phyloP scores from a whole-genome alignment of 2,888 invertebrate species.

The Colletes collaris region DNA sequence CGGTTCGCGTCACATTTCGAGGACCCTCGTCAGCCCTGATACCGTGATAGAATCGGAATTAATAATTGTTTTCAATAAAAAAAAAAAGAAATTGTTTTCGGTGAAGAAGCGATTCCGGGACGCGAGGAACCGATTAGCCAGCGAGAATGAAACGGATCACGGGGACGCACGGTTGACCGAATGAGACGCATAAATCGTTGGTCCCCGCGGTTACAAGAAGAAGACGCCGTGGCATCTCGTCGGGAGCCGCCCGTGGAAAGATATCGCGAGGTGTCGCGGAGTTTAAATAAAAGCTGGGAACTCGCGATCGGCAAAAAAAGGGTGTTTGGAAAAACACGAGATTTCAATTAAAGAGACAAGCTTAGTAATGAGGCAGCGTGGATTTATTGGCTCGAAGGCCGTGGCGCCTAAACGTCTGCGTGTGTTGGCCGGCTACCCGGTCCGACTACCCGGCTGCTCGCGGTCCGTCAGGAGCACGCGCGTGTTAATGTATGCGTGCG shows the following conservation, averaged over 20 bases:
- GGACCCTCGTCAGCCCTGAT: too few species aligned
- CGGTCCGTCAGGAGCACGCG: constrained; percentile 60
- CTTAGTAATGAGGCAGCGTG: constrained; percentile 84
- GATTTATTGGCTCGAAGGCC: constrained; percentile 78
- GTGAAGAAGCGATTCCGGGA: constrained; percentile 21
- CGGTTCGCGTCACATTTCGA: too few species aligned
- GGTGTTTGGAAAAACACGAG: constrained; percentile 84
- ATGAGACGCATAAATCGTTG: constrained; percentile 57
- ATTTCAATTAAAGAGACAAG: constrained; percentile 87
- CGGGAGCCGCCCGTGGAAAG: constrained; percentile 48
- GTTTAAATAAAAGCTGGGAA: constrained; percentile 74
- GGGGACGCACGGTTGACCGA: constrained; percentile 14
- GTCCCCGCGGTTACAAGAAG: neutral
- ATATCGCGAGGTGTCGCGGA: constrained; percentile 76
- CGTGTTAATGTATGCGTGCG: constrained; percentile 68
- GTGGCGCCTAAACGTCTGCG: constrained; percentile 75
- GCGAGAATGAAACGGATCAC: constrained; percentile 40
- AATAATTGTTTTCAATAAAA: too few species aligned
- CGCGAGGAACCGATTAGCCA: constrained; percentile 49
- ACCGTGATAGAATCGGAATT: too few species aligned
- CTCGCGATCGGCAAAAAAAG: constrained; percentile 63
- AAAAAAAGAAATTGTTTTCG: neutral
- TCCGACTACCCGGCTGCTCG: constrained; percentile 25
- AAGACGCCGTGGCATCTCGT: constrained; percentile 48
- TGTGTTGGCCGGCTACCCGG: constrained; percentile 45